A percentile compares a stretch with the other conserved stretches of the same genome.
phyloP scores from a whole-genome alignment of 2,113 vertebrate species.

The Gulo gulo region DNA sequence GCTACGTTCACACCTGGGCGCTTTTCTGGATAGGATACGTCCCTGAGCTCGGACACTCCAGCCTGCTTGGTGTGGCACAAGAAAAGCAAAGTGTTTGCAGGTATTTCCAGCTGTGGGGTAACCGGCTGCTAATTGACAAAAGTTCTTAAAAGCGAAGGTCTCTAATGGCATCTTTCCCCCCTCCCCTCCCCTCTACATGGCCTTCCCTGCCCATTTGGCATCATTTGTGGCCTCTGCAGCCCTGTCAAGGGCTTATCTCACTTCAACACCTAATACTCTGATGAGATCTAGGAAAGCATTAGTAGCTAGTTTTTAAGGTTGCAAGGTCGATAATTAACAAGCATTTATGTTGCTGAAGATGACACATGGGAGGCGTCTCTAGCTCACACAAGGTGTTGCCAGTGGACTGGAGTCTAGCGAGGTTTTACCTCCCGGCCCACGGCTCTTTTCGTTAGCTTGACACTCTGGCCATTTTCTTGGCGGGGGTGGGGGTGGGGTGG shows the following conservation, averaged over 20 bases:
- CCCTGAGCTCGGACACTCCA: neutral
- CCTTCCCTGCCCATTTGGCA: too few species aligned
- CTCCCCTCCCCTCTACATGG: too few species aligned
- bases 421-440: accelerated
- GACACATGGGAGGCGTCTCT: neutral
- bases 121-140: neutral
- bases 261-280: neutral
- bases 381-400: neutral
- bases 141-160: neutral
- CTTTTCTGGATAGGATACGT: neutral
- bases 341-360: neutral
- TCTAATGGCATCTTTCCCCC: neutral
- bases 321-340: neutral
- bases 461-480: neutral
- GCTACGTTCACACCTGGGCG: neutral
- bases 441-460: neutral
- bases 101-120: neutral
- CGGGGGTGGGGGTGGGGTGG: neutral
- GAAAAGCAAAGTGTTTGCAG: neutral
- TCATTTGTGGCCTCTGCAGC: neutral
- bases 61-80: neutral
- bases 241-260: neutral
- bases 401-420: neutral
- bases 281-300: neutral
- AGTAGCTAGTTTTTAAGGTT: neutral